Evolutionary conservation across 53 echinoderm and acorn worm genomes (phyloP).

Genomic region (Pentamera pediparva): DNA sequence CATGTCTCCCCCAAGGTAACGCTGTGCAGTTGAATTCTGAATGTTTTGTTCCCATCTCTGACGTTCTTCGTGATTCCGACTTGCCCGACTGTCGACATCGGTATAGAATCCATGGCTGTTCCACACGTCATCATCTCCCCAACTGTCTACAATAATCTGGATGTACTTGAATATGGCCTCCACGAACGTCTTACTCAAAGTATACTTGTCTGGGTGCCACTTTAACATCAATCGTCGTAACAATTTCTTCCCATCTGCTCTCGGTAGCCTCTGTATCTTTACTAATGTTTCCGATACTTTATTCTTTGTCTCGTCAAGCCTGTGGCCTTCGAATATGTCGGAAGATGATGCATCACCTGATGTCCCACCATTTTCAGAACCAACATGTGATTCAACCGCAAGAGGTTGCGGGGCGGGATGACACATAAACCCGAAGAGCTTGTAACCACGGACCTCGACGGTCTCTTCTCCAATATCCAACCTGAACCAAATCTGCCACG

Average conservation of each 20-base stretch:
- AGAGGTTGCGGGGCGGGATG: not conserved
- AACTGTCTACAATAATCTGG: slow-evolving; percentile 30
- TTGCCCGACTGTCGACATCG: slow-evolving; percentile 3
- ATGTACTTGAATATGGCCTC: slow-evolving; percentile 51
- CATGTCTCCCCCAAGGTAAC: too few species aligned
- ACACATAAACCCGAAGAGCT: not conserved
- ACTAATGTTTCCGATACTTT: not conserved
- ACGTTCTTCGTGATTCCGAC: not conserved
- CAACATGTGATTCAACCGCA: not conserved
- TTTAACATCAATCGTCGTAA: slow-evolving; percentile 45
- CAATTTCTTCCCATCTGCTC: slow-evolving; percentile 40
- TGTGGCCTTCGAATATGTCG: not conserved
- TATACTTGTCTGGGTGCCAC: slow-evolving; percentile 77
- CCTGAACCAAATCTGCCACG: not conserved
- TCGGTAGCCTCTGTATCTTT: slow-evolving; percentile 35
- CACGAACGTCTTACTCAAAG: slow-evolving; percentile 27
- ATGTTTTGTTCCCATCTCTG: not conserved
- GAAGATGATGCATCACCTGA: not conserved
- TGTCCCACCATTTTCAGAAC: not conserved
- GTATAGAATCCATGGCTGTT: not conserved
- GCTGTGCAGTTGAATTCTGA: too few species aligned
- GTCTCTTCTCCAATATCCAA: not conserved
- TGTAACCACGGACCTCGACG: not conserved
- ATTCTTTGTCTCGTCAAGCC: not conserved
- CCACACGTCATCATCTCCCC: not conserved